Evolutionary conservation across 2,888 invertebrate genomes (phyloP).

Genomic region (Luffia ferchaultella): DNA sequence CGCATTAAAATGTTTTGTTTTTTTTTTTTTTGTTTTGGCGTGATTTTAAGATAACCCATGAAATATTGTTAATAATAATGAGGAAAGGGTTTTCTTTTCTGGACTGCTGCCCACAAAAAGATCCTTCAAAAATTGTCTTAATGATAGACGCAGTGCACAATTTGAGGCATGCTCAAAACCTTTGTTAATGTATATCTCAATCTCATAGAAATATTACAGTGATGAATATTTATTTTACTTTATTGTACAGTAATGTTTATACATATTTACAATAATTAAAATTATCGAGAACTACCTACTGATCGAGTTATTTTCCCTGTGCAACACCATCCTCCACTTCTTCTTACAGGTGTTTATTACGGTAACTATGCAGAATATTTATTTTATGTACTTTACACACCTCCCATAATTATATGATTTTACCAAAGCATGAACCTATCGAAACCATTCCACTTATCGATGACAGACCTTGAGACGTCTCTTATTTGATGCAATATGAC

Average conservation of each 20-base stretch:
- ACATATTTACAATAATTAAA: slow-evolving; percentile 54
- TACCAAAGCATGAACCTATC: slow-evolving; percentile 1
- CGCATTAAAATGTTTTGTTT: slow-evolving; percentile 10
- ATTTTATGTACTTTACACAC: slow-evolving; percentile 1
- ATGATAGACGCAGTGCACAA: slow-evolving; percentile 4
- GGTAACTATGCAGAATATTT: neutral
- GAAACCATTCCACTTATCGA: neutral
- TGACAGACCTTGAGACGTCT: neutral
- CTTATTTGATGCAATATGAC: neutral
- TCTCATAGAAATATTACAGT: slow-evolving; percentile 33
- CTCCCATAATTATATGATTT: neutral
- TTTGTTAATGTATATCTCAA: slow-evolving; percentile 35
- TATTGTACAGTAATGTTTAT: slow-evolving; percentile 50
- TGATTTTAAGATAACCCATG: slow-evolving; percentile 12
- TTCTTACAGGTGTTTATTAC: neutral
- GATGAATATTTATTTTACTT: slow-evolving; percentile 48
- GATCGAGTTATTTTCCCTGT: slow-evolving; percentile 26
- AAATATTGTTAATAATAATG: slow-evolving; percentile 4
- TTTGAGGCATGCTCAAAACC: slow-evolving; percentile 47
- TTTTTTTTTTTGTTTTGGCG: slow-evolving; percentile 9
- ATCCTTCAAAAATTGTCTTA: neutral
- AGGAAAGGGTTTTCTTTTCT: slow-evolving; percentile 9
- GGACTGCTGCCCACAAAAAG: slow-evolving; percentile 20
- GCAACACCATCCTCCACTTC: neutral
- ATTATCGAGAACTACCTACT: slow-evolving; percentile 40